Base-by-base conservation (phyloP, 2,113 vertebrate genomes). In the Bettongia penicillata region DNA sequence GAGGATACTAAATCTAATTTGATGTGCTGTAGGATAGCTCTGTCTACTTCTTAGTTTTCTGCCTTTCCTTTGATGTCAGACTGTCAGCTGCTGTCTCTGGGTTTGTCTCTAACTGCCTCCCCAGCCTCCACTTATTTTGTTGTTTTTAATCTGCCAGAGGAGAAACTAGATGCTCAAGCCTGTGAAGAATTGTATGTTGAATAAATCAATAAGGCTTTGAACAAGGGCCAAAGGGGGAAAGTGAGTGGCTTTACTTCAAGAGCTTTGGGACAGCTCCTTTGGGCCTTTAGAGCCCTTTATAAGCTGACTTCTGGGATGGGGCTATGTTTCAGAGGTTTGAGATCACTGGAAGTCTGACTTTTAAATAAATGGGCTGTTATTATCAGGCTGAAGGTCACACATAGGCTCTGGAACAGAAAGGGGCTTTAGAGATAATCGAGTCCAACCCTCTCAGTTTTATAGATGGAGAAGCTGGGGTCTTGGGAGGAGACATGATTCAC, bases 1-100 rank as follows among this genome's bases (percentile, higher is more conserved):
- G 92, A 94, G 55, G 90, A 51, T 37, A 26, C 51, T 26, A 77
- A 93, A 84, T 91, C 61, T 90, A 37, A 92, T 97, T 53, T 94
- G 53, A 25, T 48, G 89, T 26, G 22, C 37, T 37, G 0, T 43
- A 31, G 77, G 91, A 90, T 84, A 3, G 19, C 8, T 61, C 53
- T 47, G 16, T 49, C 92, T 93, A 90, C 55, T 31, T 91, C 55
- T 19, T 43, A 0, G 89, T 26, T 31, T 26, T 93, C 91, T 47
- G 47, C 3, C 53, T 93, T 89, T 89, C n/a, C 92, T 61, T 77
- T 91, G 52, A 8, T 2, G 53, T 48, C 61, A 91, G 68, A 52
- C 53, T 95, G 48, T 89, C 0, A 8, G 51, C 10, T 51, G 9
- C 50, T 48, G 89, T 51, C 49, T 43, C 22, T 3, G 3, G 3